Percentiles rank a stretch among this genome's conserved stretches.
These are phyloP conservation scores for Halocynthia roretzi DNA, from an alignment of 23 tunicate species.

Conservation along the genomic window DNA sequence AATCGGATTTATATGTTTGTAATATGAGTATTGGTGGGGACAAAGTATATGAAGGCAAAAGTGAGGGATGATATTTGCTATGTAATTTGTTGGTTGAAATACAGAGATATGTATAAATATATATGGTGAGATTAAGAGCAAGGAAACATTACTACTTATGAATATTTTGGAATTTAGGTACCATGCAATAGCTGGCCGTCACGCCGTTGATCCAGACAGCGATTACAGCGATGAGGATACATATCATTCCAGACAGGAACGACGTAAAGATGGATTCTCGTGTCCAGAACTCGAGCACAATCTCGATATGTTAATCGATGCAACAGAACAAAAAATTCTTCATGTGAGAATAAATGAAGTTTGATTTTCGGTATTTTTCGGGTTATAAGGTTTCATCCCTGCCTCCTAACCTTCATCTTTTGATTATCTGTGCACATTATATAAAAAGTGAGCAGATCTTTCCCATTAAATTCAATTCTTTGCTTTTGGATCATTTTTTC, in stretches of 20 bases:
- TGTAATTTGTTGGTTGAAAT: too few species aligned
- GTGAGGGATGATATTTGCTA: too few species aligned
- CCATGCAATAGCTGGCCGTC: slow-evolving; percentile 90
- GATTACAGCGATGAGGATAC: slow-evolving; percentile 50
- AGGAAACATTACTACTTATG: too few species aligned
- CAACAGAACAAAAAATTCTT: slow-evolving; percentile 75
- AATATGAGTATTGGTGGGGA: too few species aligned
- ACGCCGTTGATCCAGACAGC: slow-evolving; percentile 39
- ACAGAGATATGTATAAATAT: too few species aligned
- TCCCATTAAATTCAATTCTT: not conserved
- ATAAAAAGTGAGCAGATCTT: not conserved
- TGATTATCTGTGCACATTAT: not conserved
- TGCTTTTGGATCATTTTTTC: not conserved
- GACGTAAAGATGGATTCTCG: slow-evolving; percentile 34
- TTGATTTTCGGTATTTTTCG: not conserved
- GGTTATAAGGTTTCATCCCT: not conserved
- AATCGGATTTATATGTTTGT: too few species aligned
- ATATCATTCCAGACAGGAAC: slow-evolving; percentile 7
- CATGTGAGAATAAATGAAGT: slow-evolving; percentile 25
- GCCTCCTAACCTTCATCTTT: not conserved
- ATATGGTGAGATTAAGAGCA: too few species aligned
- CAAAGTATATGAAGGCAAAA: too few species aligned
- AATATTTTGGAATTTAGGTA: slow-evolving; percentile 45
- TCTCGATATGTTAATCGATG: slow-evolving; percentile 71
- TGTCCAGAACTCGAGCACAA: slow-evolving; percentile 91